Base-by-base conservation (phyloP, 2,888 invertebrate genomes). In the Horisme vitalbata region DNA sequence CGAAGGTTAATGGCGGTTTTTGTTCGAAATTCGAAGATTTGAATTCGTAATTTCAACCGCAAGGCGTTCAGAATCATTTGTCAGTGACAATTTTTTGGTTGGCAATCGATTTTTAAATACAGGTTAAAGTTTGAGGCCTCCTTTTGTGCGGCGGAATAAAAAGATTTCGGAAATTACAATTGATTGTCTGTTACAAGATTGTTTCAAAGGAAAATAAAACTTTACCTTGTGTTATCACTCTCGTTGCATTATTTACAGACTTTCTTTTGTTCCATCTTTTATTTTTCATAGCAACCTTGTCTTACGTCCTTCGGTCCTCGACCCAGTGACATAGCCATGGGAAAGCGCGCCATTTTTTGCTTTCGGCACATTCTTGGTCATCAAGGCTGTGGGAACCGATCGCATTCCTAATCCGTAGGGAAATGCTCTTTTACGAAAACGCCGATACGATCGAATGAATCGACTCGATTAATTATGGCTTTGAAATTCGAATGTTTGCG, bases 61-160 rank as follows among this genome's bases (percentile, higher is more conserved):
- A 85, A 87, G 84, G 78, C 86, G 82, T 86, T 84, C 81, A n/a
- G 84, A 84, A 87, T 87, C 89, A 89, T 89, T 89, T 87, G 89
- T 89, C 88, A 88, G 86, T 89, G 89, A 89, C 89, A 88, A 86
- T 88, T 87, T 86, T 86, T 89, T 86, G 79, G 83, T 75, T 81
- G 79, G 35, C 87, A 85, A 89, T 89, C 89, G 89, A 88, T 88
- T 89, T 89, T 89, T 88, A 89, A 88, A 88, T 86, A 86, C 86
- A 79, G 85, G 84, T 83, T 84, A 76, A 70, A 67, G 65, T 63
- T 79, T 79, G 49, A 46, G 50, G 55, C 59, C 46, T 48, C 51
- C 58, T 55, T 56, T 61, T 52, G 57, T 44, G 48, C 49, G 59
- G 44, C 13, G 56, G 46, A 48, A 60, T 64, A 72, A 34, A 43